Conservation (phyloP, 2,113 vertebrate species). For the Cheilinus undulatus region DNA sequence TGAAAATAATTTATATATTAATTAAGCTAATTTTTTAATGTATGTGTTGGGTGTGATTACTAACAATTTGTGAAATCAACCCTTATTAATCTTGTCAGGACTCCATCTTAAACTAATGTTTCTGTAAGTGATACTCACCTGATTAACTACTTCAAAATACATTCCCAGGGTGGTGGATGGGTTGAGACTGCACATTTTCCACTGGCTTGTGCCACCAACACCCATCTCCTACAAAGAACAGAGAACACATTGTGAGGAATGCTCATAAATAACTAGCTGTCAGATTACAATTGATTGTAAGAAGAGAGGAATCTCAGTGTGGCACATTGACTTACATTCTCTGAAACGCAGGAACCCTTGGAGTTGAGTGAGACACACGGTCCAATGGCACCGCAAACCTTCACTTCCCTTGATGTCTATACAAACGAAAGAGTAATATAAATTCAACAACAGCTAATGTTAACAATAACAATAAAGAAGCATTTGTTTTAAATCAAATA, state of each 20-base stretch:
- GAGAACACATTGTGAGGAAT: slow-evolving; percentile 8
- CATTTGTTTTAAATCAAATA: too few species aligned
- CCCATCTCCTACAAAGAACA: slow-evolving; percentile 89
- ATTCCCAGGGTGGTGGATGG: slow-evolving; percentile 91
- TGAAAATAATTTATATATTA: too few species aligned
- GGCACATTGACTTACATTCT: slow-evolving; percentile 88
- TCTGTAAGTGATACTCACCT: slow-evolving; percentile 81
- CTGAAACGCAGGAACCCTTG: slow-evolving; percentile 92
- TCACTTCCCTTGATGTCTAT: slow-evolving; percentile 94
- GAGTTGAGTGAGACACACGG: slow-evolving; percentile 92
- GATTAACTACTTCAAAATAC: slow-evolving; percentile 97
- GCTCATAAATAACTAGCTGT: background rate
- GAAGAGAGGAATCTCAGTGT: background rate
- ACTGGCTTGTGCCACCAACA: slow-evolving; percentile 92
- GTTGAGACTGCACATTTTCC: slow-evolving; percentile 94
- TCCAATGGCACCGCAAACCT: slow-evolving; percentile 93
- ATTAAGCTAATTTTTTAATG: too few species aligned
- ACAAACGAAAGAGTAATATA: background rate
- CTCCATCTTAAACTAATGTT: background rate
- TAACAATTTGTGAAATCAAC: background rate
- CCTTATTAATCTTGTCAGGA: background rate
- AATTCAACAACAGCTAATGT: background rate
- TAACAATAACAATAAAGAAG: background rate
- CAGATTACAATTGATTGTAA: background rate
- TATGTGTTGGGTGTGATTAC: background rate